Base-by-base conservation (phyloP, 2,113 vertebrate species). In the Spermophilus dauricus region DNA sequence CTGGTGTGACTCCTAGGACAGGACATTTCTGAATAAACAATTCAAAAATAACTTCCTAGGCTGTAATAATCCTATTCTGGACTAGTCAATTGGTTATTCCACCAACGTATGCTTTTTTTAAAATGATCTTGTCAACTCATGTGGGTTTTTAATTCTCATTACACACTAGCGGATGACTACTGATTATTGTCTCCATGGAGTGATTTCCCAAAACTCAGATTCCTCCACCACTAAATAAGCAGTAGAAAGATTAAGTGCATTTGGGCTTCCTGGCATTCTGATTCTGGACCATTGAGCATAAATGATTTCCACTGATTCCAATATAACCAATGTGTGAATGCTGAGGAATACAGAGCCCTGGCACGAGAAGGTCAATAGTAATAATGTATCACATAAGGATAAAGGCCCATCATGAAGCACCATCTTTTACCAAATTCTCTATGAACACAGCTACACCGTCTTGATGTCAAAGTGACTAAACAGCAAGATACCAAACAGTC, bases 11-110 rank as follows among this genome's bases (percentile, higher is more conserved):
- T 45, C 45, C 45, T 45, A 45, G 45, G 45, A 45, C 8, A 45
- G 45, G 45, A 45, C 45, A 45, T 32, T 72, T 73, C 37, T 51
- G 37, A 84, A 86, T 58, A 70, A 77, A 67, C 9, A 11, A 8
- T 91, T 72, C 16, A 94, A 87, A 87, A 82, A 39, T 65, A 84
- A 48, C 14, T 78, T 85, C 61, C 26, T 45, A 89, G 73, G 48
- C 51, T 34, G 51, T 53, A 78, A 45, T 85, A 73, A 20, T 89
- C 42, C 51, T 83, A 37, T 45, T 72, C 87, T n/a, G 61, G 34
- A 26, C 42, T 26, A 77, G 20, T 76, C 34, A 81, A 65, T 53
- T 45, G 45, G 45, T 45, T 45, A 45, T 45, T 45, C 28, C 76
- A 77, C n/a, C 30, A 42, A 91, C 0, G 28, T 24, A 91, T 45